Evolutionary conservation across 2,113 vertebrate genomes (phyloP), one percentile per base, ranked within the genome.

Genomic region (Gopherus evgoodei): DNA sequence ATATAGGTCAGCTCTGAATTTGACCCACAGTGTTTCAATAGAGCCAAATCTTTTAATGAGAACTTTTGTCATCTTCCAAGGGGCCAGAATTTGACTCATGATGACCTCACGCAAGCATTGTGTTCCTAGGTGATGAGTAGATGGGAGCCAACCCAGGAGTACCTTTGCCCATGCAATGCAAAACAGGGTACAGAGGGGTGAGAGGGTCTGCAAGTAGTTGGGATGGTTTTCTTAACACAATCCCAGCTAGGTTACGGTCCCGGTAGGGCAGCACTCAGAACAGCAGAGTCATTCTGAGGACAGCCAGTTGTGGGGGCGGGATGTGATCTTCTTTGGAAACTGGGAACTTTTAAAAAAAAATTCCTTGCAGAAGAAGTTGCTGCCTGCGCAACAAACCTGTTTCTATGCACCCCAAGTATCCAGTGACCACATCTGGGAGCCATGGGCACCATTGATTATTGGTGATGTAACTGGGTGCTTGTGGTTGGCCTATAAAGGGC

Each of bases 301-400:
- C 25, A 72, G 69, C 19, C 83, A 84, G 6, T 17, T 75, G 84
- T 38, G 12, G 57, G n/a, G 52, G 38, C 35, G 62, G 85, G 79
- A 35, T 42, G 8, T 52, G 69, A 86, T 21, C 50, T 81, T 81
- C 65, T 95, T 94, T 93, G 85, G 95, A 95, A 95, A 96, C n/a
- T 1, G 92, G 86, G 82, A 90, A 81, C 59, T 92, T 16, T 1
- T 27, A 54, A 59, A 95, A 19, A 44, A 38, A 78, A 89, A 93
- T 79, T 82, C 86, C 79, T 5, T 11, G 78, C 62, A 81, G 81
- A 91, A 88, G 86, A 81, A 16, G 8, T 4, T 0, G 1, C 56
- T 86, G 54, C 78, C 42, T n/a, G 12, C 10, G 83, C 6, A 47
- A 82, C 44, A 84, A 57, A 65, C 11, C 11, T 0, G 31, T 90